Conservation (phyloP, 2,113 vertebrate genomes). For the Sinocyclocheilus grahami region DNA sequence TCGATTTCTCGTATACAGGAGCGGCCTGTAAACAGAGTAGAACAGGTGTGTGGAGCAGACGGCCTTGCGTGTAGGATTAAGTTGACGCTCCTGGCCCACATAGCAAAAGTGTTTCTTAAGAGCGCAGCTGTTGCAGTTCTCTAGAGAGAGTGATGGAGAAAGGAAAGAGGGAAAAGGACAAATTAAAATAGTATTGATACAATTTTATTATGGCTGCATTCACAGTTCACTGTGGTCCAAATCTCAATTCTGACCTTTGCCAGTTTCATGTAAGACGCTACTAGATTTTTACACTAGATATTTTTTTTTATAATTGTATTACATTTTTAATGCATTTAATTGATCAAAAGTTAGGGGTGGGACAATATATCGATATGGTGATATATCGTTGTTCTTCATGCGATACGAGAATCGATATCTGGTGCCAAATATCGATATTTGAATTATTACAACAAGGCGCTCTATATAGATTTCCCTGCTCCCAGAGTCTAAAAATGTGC, state of each 20-base stretch:
- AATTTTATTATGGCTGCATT: background rate
- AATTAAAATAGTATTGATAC: background rate
- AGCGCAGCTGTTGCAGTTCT: conserved; percentile 62
- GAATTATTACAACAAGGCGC: too few species aligned
- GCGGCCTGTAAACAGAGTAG: background rate
- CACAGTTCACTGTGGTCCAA: background rate
- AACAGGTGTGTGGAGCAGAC: conserved; percentile 62
- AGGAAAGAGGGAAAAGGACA: conserved; percentile 7
- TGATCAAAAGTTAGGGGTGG: background rate
- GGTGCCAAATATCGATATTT: too few species aligned
- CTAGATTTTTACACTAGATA: background rate
- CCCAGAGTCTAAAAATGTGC: too few species aligned
- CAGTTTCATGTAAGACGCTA: background rate
- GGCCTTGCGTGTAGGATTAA: conserved; percentile 58
- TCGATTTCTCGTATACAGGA: conserved; percentile 29
- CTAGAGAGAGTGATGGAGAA: conserved; percentile 6
- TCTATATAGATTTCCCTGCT: too few species aligned
- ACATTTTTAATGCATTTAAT: background rate
- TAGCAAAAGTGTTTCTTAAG: conserved; percentile 60
- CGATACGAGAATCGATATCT: too few species aligned
- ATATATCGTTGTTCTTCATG: too few species aligned
- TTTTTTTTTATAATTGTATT: background rate
- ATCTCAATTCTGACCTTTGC: background rate
- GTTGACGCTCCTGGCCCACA: conserved; percentile 45
- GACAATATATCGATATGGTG: too few species aligned